These are phyloP conservation scores for Paralichthys olivaceus DNA, from an alignment of 2,113 vertebrate genomes.

Conservation along the genomic window DNA sequence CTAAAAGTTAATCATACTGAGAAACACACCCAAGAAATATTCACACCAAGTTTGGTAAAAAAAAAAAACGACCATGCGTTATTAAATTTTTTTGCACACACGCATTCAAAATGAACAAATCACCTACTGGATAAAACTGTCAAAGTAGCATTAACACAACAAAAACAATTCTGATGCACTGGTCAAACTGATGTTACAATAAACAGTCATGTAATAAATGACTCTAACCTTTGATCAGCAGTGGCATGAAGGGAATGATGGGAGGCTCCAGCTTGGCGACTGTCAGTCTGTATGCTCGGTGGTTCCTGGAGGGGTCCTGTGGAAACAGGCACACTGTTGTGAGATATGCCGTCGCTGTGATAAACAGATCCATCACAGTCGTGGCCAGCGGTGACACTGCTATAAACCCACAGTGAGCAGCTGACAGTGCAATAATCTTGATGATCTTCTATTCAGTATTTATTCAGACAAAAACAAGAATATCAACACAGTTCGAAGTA, in stretches of 20 bases:
- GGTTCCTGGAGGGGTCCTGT: constrained; percentile 98
- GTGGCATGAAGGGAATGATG: constrained; percentile 98
- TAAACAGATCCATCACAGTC: constrained; percentile 49
- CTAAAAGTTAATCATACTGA: too few relatives aligned
- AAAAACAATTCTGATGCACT: not conserved
- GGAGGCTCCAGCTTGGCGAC: constrained; percentile 94
- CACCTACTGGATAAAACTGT: not conserved
- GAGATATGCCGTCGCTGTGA: constrained; percentile 41
- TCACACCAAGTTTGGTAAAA: too few relatives aligned
- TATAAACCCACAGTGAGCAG: constrained; percentile 20
- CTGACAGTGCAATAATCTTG: constrained; percentile 18
- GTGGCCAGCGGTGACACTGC: not conserved
- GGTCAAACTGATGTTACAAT: not conserved
- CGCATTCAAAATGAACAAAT: too few relatives aligned
- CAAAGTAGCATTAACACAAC: constrained; percentile 1
- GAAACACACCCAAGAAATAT: too few relatives aligned
- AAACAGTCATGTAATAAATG: constrained; percentile 5
- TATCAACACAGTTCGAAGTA: not conserved
- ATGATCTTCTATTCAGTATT: constrained; percentile 7
- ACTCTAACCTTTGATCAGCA: constrained; percentile 96
- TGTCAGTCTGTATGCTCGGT: constrained; percentile 93
- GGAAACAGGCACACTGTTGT: constrained; percentile 61
- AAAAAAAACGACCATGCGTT: too few relatives aligned
- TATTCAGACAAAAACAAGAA: not conserved
- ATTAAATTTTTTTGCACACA: too few relatives aligned